Evolutionary conservation across 37 sponge, comb jelly and placozoan species (phyloP).

Genomic region (Beroe ovata): DNA sequence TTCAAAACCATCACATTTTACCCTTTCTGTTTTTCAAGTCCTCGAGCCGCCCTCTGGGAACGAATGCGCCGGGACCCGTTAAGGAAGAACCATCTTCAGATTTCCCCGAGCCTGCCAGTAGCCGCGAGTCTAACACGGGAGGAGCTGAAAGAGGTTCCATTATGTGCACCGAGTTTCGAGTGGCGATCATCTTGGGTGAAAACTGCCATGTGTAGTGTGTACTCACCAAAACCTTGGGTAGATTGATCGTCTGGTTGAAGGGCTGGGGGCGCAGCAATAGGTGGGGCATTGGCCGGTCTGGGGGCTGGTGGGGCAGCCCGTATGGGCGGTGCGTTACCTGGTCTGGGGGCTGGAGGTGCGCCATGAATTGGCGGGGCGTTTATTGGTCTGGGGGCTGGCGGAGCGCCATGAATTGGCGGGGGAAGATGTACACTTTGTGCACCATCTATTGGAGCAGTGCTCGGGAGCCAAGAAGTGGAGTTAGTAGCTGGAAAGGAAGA

Average conservation of each 20-base stretch:
- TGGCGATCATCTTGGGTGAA: too few relatives aligned
- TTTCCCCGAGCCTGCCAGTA: not conserved
- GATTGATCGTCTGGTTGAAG: not conserved
- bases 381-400: not conserved
- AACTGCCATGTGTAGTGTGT: too few relatives aligned
- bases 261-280: not conserved
- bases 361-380: not conserved
- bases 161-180: too few relatives aligned
- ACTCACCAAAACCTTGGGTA: not conserved
- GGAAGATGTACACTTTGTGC: not conserved
- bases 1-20: too few relatives aligned
- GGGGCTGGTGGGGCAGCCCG: not conserved
- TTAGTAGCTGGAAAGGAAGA: not conserved
- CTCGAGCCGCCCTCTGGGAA: slow-evolving; percentile 21
- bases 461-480: not conserved
- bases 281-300: slow-evolving; percentile 12
- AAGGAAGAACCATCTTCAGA: not conserved
- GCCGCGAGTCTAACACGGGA: slow-evolving; percentile 7
- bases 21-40: slow-evolving; percentile 59
- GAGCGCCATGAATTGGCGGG: not conserved
- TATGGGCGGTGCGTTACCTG: slow-evolving; percentile 12
- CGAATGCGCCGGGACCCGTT: slow-evolving; percentile 28
- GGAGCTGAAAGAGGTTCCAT: slow-evolving; percentile 23
- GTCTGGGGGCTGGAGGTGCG: slow-evolving; percentile 44
- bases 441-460: not conserved